Percentiles rank a stretch among this genome's conserved stretches.
phyloP scores from a whole-genome alignment of 2,113 vertebrate species.

The Coregonus clupeaformis region DNA sequence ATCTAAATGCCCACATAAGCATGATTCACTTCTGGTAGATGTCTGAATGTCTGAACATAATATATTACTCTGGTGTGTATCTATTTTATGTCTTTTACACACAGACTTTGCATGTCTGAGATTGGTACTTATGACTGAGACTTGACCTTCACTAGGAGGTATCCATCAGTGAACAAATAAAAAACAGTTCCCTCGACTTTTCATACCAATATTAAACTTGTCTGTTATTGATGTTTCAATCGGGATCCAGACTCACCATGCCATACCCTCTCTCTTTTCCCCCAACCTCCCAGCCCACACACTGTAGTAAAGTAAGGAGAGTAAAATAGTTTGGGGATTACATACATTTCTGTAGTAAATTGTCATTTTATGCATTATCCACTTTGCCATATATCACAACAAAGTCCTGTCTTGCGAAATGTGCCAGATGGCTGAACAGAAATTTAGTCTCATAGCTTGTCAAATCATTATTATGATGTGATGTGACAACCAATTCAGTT shows the following conservation, averaged over 20 bases:
- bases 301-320: neutral
- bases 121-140: neutral
- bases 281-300: neutral
- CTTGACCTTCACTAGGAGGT: conserved; percentile 8
- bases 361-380: neutral
- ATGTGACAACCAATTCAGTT: conserved; percentile 43
- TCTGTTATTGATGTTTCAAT: conserved; percentile 6
- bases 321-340: too few species aligned
- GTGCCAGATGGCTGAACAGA: conserved; percentile 14
- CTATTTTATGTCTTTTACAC: too few species aligned
- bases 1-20: too few species aligned
- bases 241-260: neutral
- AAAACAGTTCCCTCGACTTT: conserved; percentile 19
- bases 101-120: too few species aligned
- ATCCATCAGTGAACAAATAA: conserved; percentile 6
- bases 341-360: neutral
- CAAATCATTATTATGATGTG: conserved; percentile 38
- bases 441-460: conserved; percentile 28
- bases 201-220: conserved; percentile 9
- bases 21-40: neutral
- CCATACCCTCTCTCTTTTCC: neutral
- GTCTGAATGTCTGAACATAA: neutral
- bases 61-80: neutral
- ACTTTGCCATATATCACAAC: conserved; percentile 11
- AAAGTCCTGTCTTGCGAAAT: neutral